Conservation (phyloP, 2,888 invertebrate species). For the Caenorhabditis panamensis region DNA sequence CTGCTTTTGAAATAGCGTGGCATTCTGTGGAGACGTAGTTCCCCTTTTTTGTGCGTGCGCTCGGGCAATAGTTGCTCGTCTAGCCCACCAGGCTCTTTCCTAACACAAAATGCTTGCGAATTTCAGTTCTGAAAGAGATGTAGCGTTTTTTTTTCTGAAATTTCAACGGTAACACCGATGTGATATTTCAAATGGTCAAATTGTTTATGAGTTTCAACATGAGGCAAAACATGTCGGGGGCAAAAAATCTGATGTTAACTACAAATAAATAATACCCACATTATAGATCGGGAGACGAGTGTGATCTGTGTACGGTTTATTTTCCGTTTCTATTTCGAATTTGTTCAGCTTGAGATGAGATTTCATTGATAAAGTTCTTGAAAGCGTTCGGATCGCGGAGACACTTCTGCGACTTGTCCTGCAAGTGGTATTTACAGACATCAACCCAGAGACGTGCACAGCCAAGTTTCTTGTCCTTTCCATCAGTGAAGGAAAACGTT, state of each 20-base stretch:
- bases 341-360: slow-evolving; percentile 80
- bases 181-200: no score
- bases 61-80: slow-evolving; percentile 1
- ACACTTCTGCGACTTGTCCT: slow-evolving; percentile 79
- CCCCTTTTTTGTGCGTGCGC: neutral
- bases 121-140: neutral
- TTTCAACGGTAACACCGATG: no score
- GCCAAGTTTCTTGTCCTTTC: slow-evolving; percentile 78
- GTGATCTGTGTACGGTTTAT: slow-evolving; percentile 11
- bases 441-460: slow-evolving; percentile 81
- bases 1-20: slow-evolving; percentile 5
- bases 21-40: neutral
- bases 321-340: slow-evolving; percentile 74
- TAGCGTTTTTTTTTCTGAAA: no score
- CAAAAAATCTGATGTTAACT: slow-evolving; percentile 3
- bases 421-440: slow-evolving; percentile 80
- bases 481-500: slow-evolving; percentile 81
- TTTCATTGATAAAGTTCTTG: slow-evolving; percentile 81
- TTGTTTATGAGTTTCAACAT: slow-evolving; percentile 8
- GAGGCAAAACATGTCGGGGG: slow-evolving; percentile 1
- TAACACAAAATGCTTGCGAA: slow-evolving; percentile 2
- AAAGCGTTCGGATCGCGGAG: slow-evolving; percentile 81
- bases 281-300: slow-evolving; percentile 6
- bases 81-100: neutral
- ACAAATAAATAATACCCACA: slow-evolving; percentile 27